A percentile compares a stretch with the other conserved stretches of the same genome.
phyloP scores from a whole-genome alignment of 1,140 invertebrate species.

The Bombus turneri region DNA sequence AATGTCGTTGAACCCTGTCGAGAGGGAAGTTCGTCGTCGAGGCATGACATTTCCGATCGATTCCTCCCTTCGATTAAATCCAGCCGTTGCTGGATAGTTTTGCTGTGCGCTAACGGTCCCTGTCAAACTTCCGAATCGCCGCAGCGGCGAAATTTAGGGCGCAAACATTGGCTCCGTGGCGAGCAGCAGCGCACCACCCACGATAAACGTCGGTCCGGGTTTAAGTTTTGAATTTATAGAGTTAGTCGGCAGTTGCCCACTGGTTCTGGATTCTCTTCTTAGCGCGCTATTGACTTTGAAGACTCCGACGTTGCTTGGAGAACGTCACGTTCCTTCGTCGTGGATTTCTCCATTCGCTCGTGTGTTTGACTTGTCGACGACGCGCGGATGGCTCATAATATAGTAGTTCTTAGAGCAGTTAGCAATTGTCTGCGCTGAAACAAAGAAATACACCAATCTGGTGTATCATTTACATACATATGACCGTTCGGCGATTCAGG shows the following conservation, averaged over 20 bases:
- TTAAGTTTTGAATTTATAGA: conserved; percentile 65
- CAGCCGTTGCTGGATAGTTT: conserved; percentile 5
- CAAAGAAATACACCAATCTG: neutral
- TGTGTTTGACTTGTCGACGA: conserved; percentile 18
- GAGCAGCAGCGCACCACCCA: conserved; percentile 6
- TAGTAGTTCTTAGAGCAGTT: neutral
- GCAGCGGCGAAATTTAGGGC: conserved; percentile 35
- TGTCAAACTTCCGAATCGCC: conserved; percentile 18
- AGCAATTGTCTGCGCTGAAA: neutral
- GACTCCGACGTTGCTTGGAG: neutral
- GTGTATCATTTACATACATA: no score
- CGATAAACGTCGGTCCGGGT: conserved; percentile 24
- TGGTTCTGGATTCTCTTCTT: neutral
- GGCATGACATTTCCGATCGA: conserved; percentile 16
- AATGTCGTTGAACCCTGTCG: neutral
- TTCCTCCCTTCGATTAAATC: conserved; percentile 32
- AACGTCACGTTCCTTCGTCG: neutral
- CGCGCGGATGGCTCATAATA: neutral
- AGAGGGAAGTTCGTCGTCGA: neutral
- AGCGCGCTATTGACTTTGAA: conserved; percentile 19
- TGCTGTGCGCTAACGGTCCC: neutral
- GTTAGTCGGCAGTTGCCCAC: conserved; percentile 17
- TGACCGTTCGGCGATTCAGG: no score
- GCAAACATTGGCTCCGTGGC: conserved; percentile 46
- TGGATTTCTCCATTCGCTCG: neutral